Base-by-base conservation (phyloP, 2,113 vertebrate species). In the Nesoenas mayeri region DNA sequence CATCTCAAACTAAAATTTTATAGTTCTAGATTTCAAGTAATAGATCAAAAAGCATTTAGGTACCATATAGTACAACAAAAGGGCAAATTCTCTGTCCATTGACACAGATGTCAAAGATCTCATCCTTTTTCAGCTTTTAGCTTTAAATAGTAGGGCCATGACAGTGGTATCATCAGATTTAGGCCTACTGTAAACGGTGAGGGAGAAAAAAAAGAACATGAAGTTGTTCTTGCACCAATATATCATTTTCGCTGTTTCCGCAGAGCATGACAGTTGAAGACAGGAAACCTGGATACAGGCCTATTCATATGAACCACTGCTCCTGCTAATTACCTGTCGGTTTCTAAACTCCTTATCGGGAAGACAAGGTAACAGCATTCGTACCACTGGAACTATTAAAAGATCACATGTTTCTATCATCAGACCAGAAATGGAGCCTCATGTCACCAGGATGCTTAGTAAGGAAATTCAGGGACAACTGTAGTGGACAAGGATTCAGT, bases 261-360 rank as follows among this genome's bases (percentile, higher is more conserved):
- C 50, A 64, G 47, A 90, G 42, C 44, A 54, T 62, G 88, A 78
- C 79, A 60, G 81, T 88, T 91, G 83, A 97, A 86, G 54, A 91
- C 54, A 84, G 64, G 78, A 88, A 93, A 95, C 65, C 85, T 96
- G 96, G 96, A 95, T 94, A 91, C 79, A 81, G 91, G 83, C 72
- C n/a, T 85, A 31, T 81, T 79, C 83, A 40, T 47, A 96, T 64
- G 89, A 96, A 96, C 96, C 97, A 86, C 94, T 97, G 96, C 85
- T 97, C 64, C 48, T 90, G 89, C 85, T 97, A 97, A 97, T 97
- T 96, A 96, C 88, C 92, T 96, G 91, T 95, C 44, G 38, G 79
- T 79, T 96, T 83, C 91, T 92, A 87, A 95, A 94, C 61, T 95
- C 60, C 62, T 89, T 32, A 38, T 91, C 4, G 2, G 83, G 80